Conservation (phyloP, 23 tunicate genomes). For the Trididemnum miniatum region DNA sequence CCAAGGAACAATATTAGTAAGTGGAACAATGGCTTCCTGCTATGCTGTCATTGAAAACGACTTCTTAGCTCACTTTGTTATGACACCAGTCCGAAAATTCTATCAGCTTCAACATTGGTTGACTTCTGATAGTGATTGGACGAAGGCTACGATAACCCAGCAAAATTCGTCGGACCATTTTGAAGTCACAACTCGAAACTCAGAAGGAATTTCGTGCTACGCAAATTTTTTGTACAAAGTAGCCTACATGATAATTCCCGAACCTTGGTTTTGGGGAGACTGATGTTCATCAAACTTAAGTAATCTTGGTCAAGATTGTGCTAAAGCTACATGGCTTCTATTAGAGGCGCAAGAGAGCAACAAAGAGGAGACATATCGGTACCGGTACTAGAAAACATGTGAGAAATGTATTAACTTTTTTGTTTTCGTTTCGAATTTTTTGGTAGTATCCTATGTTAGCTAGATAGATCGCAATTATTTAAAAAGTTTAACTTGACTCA, state of each 20-base stretch:
- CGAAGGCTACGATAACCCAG: background rate
- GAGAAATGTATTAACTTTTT: too few species aligned
- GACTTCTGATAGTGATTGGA: too few species aligned
- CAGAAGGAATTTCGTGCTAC: background rate
- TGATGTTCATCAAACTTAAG: background rate
- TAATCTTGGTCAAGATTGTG: background rate
- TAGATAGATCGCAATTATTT: too few species aligned
- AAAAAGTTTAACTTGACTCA: too few species aligned
- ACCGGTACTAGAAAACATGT: background rate
- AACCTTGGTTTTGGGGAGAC: conserved; percentile 2
- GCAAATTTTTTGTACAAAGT: background rate
- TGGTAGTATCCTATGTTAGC: too few species aligned
- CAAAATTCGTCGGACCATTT: background rate
- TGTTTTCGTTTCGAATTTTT: too few species aligned
- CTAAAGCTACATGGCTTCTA: too few species aligned
- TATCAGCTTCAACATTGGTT: conserved; percentile 16
- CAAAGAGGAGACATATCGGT: too few species aligned
- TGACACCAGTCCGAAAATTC: conserved; percentile 66
- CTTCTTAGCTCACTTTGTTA: conserved; percentile 48
- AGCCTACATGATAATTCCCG: background rate
- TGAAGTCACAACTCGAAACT: background rate
- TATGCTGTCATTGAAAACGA: conserved; percentile 85
- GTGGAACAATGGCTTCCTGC: conserved; percentile 74
- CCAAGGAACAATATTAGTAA: conserved; percentile 71
- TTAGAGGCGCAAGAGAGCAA: too few species aligned